phyloP scores from a whole-genome alignment of 1,140 invertebrate species.

The Cotesia glomerata region DNA sequence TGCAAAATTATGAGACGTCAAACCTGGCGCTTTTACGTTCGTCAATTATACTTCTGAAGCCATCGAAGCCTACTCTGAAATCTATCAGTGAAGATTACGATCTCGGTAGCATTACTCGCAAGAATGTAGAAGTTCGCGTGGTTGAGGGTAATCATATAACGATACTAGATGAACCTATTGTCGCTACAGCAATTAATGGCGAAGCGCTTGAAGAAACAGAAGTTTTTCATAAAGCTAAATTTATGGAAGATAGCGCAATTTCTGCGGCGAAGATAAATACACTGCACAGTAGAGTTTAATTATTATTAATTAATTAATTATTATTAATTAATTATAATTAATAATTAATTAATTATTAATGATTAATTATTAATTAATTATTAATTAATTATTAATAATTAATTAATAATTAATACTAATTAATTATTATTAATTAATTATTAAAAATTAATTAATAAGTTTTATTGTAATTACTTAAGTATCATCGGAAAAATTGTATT shows the following conservation, averaged over 20 bases:
- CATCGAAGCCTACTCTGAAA: slow-evolving; percentile 62
- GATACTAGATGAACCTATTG: slow-evolving; percentile 71
- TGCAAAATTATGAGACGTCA: slow-evolving; percentile 61
- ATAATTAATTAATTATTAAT: too few relatives aligned
- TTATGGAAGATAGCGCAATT: slow-evolving; percentile 42
- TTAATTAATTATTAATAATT: too few relatives aligned
- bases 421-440: too few relatives aligned
- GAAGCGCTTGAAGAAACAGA: slow-evolving; percentile 50
- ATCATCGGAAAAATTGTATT: too few relatives aligned
- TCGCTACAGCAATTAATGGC: slow-evolving; percentile 69
- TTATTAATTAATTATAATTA: neutral
- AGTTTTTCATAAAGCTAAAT: slow-evolving; percentile 41
- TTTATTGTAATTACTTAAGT: too few relatives aligned
- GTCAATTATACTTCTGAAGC: slow-evolving; percentile 69
- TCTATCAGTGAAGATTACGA: slow-evolving; percentile 70
- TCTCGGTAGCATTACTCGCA: slow-evolving; percentile 54
- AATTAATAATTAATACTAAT: too few relatives aligned
- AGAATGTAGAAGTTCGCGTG: slow-evolving; percentile 34
- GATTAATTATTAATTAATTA: too few relatives aligned
- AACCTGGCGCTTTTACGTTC: slow-evolving; percentile 60
- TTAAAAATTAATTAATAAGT: too few relatives aligned
- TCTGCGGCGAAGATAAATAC: slow-evolving; percentile 1
- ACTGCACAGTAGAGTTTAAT: too few relatives aligned
- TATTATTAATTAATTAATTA: neutral
- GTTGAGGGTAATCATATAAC: slow-evolving; percentile 72